phyloP scores from a whole-genome alignment of 2,113 vertebrate genomes.

The Etheostoma cragini region DNA sequence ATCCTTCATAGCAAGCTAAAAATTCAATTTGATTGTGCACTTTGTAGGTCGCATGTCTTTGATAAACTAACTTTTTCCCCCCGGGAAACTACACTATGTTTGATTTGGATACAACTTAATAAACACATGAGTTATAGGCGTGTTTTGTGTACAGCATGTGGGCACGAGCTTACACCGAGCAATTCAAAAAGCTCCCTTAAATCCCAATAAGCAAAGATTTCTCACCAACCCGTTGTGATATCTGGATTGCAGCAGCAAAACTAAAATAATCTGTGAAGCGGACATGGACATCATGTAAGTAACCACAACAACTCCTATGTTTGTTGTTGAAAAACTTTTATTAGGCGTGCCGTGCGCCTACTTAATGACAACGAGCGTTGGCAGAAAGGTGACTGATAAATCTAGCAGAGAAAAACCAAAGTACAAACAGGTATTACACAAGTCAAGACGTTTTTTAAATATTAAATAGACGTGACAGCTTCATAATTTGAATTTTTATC shows the following conservation, averaged over 20 bases:
- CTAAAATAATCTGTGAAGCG: background rate
- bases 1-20: background rate
- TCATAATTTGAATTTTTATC: background rate
- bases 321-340: conserved; percentile 69
- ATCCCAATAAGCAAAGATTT: too few species aligned
- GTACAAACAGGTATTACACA: background rate
- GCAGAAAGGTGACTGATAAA: conserved; percentile 12
- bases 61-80: background rate
- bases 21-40: background rate
- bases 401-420: conserved; percentile 9
- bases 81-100: too few species aligned
- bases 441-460: background rate
- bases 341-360: conserved; percentile 55
- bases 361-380: conserved; percentile 35
- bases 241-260: too few species aligned
- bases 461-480: background rate
- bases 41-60: background rate
- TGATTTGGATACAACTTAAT: too few species aligned
- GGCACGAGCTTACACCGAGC: background rate
- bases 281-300: background rate
- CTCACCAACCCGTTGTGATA: accelerated
- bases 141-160: background rate
- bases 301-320: background rate
- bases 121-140: too few species aligned
- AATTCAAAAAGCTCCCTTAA: background rate